phyloP scores from a whole-genome alignment of 1,140 invertebrate genomes.

The Megathymus violae region DNA sequence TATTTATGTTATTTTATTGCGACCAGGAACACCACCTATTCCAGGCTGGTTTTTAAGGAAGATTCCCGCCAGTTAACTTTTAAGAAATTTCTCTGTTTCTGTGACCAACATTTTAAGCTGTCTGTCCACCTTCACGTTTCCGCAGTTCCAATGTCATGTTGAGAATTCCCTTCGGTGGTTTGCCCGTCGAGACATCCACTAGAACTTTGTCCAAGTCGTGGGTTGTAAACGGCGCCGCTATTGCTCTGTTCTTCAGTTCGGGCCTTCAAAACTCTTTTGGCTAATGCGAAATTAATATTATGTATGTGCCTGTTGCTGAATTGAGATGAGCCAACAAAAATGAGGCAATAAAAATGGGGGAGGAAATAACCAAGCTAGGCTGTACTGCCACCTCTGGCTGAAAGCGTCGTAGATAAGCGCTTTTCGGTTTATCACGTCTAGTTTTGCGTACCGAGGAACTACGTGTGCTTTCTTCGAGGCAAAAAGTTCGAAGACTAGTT shows the following conservation, averaged over 20 bases:
- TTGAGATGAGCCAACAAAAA: not conserved
- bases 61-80: constrained; percentile 24
- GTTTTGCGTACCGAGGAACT: not conserved
- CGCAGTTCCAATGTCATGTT: constrained; percentile 32
- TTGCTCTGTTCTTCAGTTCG: constrained; percentile 31
- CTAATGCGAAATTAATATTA: not conserved
- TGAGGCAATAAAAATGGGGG: not conserved
- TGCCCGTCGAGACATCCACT: constrained; percentile 6
- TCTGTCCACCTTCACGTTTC: constrained; percentile 41
- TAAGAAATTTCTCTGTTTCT: constrained; percentile 1
- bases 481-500: not conserved
- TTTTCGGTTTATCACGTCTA: not conserved
- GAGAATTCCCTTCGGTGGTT: constrained; percentile 1
- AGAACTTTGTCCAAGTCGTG: constrained; percentile 22
- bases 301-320: not conserved
- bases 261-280: not conserved
- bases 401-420: not conserved
- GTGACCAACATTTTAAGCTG: constrained; percentile 2
- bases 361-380: not conserved
- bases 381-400: not conserved
- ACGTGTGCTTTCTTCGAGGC: not conserved
- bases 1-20: constrained; percentile 7
- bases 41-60: constrained; percentile 27
- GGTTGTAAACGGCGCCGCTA: constrained; percentile 29
- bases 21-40: constrained; percentile 27